Evolutionary conservation across 2,113 vertebrate species (phyloP), one percentile per base, ranked within the genome.

Genomic region (Blennius ocellaris): DNA sequence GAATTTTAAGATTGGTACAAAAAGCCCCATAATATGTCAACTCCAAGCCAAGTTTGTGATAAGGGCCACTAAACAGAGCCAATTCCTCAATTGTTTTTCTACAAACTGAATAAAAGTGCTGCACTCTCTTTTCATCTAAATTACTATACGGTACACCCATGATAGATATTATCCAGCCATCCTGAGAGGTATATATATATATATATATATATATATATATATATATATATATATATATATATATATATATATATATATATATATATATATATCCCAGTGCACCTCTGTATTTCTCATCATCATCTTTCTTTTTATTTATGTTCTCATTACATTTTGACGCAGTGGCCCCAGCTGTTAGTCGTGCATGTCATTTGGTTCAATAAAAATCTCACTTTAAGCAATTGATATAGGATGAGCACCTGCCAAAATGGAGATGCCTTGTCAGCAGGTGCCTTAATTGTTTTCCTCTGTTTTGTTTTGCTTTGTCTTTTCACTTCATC

Each of bases 281-380:
- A 47, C 70, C 38, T 60, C 37, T 70, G 60, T 44, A 58, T 66
- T 70, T 67, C 67, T 77, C 77, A 85, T 80, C 69, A 81, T 80
- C 71, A 76, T 70, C 58, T 66, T 45, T 64, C 50, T 81, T 73
- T 82, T 76, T 73, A 73, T 83, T 85, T 63, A 72, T 80, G 59
- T 11, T 44, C 57, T 74, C 79, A 89, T 85, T 85, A 81, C 45
- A 58, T 73, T 68, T 60, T 86, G 77, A 84, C 86, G 77, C 81
- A 87, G 72, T 64, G 74, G 74, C 65, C 79, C 78, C 85, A 91
- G 87, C 81, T 92, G 88, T 85, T 88, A 54, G 56, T 59, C 14
- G 8, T 59, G 59, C 58, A 69, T 78, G 66, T 64, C 67, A 79
- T 83, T 90, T 87, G 89, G 72, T 74, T 80, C 76, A 82, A 87